phyloP scores from a whole-genome alignment of 2,113 vertebrate species.

The Motacilla alba region DNA sequence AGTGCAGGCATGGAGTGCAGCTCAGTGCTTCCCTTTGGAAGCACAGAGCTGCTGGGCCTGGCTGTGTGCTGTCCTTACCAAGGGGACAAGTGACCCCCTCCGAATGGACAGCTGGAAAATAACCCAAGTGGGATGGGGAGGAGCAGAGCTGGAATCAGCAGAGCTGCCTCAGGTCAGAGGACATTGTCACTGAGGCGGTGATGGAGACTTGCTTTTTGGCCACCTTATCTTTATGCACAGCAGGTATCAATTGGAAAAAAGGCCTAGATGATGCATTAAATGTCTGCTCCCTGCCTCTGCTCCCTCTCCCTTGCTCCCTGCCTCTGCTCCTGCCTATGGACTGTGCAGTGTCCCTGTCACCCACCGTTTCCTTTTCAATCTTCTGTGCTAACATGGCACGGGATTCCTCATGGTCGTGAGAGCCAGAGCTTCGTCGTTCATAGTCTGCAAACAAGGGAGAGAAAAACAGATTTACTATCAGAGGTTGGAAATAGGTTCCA shows the following conservation, averaged over 20 bases:
- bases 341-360: background rate
- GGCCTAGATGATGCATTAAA: background rate
- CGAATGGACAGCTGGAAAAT: background rate
- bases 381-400: conserved; percentile 85
- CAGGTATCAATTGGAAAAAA: background rate
- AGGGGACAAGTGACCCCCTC: background rate
- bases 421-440: conserved; percentile 56
- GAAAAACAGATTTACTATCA: background rate
- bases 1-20: background rate
- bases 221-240: background rate
- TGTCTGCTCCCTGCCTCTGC: background rate
- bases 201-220: background rate
- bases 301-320: background rate
- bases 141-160: background rate
- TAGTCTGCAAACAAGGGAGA: conserved; percentile 19
- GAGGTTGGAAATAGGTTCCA: background rate
- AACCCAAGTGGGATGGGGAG: background rate
- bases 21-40: background rate
- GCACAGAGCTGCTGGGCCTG: background rate
- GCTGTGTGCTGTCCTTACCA: background rate
- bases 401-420: conserved; percentile 78
- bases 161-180: background rate
- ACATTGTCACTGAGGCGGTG: rapidly evolving
- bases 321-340: background rate
- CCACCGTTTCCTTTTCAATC: conserved; percentile 95